phyloP scores from a whole-genome alignment of 2,113 vertebrate genomes.

The Cricetomys ansorgei region DNA sequence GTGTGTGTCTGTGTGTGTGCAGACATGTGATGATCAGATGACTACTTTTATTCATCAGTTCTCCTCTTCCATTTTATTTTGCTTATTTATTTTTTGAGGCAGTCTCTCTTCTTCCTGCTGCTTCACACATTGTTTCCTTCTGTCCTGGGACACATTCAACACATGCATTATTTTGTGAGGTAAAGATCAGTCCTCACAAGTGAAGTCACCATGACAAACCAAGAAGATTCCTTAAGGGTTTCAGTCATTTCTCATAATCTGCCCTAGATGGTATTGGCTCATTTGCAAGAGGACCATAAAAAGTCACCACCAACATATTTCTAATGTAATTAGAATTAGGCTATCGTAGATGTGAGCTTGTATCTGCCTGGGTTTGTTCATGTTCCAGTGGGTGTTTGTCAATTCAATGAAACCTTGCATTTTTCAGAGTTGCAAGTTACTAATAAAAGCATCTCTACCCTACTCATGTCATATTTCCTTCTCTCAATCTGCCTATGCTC shows the following conservation, averaged over 20 bases:
- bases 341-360: not conserved
- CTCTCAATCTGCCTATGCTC: slow-evolving; percentile 47
- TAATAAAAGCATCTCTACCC: not conserved
- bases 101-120: not conserved
- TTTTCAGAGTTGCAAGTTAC: slow-evolving; percentile 59
- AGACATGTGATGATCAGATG: not conserved
- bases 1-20: not conserved
- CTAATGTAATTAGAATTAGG: not conserved
- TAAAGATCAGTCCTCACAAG: not conserved
- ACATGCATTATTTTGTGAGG: not conserved
- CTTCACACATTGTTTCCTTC: too few species aligned
- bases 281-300: not conserved
- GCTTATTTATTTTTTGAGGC: not conserved
- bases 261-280: not conserved
- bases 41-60: not conserved
- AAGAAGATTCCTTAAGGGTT: not conserved
- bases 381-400: not conserved
- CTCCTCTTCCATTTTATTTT: not conserved
- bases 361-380: not conserved
- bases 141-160: not conserved
- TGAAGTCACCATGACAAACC: not conserved
- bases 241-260: not conserved
- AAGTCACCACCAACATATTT: not conserved
- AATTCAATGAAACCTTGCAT: not conserved
- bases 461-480: slow-evolving; percentile 45